These are phyloP conservation scores for Sitta carolinensis DNA, from an alignment of 2,797 vertebrate species.

Conservation along the genomic window DNA sequence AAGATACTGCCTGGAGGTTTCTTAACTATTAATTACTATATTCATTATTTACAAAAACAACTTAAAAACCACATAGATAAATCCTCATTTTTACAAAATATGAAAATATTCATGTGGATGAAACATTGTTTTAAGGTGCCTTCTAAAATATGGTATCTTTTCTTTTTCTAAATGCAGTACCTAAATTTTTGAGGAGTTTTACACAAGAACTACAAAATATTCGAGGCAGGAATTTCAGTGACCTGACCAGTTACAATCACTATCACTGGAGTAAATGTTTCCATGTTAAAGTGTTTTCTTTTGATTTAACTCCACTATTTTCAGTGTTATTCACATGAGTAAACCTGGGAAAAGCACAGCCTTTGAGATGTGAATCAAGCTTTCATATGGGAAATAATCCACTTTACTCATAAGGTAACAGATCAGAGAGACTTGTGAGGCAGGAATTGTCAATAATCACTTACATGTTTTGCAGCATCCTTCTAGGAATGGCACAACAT, in stretches of 20 bases:
- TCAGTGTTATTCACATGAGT: background rate
- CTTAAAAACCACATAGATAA: background rate
- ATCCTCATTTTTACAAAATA: background rate
- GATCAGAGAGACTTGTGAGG: background rate
- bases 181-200: background rate
- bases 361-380: background rate
- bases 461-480: constrained; percentile 98
- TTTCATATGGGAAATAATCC: background rate
- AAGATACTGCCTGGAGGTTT: background rate
- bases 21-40: background rate
- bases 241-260: background rate
- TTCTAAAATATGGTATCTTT: background rate
- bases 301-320: background rate
- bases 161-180: background rate
- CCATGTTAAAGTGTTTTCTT: background rate
- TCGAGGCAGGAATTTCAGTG: background rate
- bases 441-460: constrained; percentile 63
- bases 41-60: background rate
- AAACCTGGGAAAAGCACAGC: background rate
- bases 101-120: background rate
- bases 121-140: background rate
- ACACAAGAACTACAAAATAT: background rate
- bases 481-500: constrained; percentile 90
- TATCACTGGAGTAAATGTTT: background rate
- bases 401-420: background rate